phyloP scores from a whole-genome alignment of 2,888 invertebrate species.

The Drosophila macrothrix region DNA sequence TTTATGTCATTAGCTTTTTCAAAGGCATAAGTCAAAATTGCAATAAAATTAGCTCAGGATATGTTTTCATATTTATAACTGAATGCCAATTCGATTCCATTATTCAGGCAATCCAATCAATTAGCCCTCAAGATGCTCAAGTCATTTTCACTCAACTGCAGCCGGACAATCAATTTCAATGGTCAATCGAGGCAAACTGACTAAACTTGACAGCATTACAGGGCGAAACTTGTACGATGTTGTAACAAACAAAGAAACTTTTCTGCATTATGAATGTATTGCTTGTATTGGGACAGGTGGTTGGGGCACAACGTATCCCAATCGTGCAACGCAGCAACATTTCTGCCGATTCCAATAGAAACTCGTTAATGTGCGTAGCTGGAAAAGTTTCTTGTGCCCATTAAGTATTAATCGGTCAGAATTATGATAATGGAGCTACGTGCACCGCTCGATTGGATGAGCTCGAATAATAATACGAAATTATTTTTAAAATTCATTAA shows the following conservation, averaged over 20 bases:
- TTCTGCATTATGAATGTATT: constrained; percentile 61
- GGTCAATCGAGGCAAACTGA: constrained; percentile 24
- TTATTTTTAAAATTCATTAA: background rate
- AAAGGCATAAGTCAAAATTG: background rate
- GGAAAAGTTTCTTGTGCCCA: constrained; percentile 43
- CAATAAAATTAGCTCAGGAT: constrained; percentile 6
- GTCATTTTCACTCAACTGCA: constrained; percentile 51
- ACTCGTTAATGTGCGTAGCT: constrained; percentile 43
- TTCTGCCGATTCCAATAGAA: constrained; percentile 58
- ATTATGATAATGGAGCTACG: constrained; percentile 39
- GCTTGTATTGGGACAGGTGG: background rate
- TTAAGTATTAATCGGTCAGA: constrained; percentile 60
- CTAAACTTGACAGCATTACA: constrained; percentile 52
- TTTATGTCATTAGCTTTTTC: background rate
- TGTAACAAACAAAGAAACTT: constrained; percentile 19
- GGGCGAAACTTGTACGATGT: constrained; percentile 42
- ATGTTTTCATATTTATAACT: constrained; percentile 17
- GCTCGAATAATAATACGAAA: constrained; percentile 5
- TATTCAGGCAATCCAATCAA: constrained; percentile 56
- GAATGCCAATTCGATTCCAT: constrained; percentile 12
- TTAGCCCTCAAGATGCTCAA: constrained; percentile 40
- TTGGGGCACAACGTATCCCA: constrained; percentile 2
- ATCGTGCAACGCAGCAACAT: constrained; percentile 15
- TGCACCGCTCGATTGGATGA: constrained; percentile 9
- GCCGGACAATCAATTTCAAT: constrained; percentile 52